Percentiles rank a stretch among this genome's conserved stretches.
Evolutionary conservation across 2,888 invertebrate genomes (phyloP).

Genomic region (Anorthoa munda): DNA sequence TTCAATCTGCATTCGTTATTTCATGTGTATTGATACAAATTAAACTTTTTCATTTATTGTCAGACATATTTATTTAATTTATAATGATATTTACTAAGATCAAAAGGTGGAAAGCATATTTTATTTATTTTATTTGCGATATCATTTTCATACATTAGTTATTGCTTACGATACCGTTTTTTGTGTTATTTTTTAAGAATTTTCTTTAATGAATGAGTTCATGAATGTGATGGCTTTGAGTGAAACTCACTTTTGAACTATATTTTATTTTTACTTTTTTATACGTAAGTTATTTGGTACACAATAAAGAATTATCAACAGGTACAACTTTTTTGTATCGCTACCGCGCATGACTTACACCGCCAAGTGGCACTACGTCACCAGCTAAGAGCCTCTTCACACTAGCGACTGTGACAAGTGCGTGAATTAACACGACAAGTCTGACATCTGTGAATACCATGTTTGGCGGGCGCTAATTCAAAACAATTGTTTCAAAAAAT

Average conservation of each 20-base stretch:
- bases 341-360: constrained; percentile 28
- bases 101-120: no score
- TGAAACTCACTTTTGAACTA: no score
- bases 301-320: no score
- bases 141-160: no score
- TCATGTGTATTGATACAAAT: constrained; percentile 14
- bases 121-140: neutral
- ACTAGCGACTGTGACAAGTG: constrained; percentile 53
- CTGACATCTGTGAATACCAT: constrained; percentile 43
- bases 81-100: no score
- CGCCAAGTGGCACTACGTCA: constrained; percentile 57
- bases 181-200: no score
- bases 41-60: neutral
- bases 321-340: constrained; percentile 26
- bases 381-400: constrained; percentile 60
- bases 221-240: no score
- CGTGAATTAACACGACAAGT: constrained; percentile 65
- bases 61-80: no score
- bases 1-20: constrained; percentile 21
- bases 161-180: no score
- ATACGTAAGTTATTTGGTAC: no score
- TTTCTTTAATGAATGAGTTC: no score
- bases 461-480: constrained; percentile 35
- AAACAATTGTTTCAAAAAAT: constrained; percentile 32
- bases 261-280: no score